Base-by-base conservation (phyloP, 2,797 vertebrate genomes). In the Xerus rutilus region DNA sequence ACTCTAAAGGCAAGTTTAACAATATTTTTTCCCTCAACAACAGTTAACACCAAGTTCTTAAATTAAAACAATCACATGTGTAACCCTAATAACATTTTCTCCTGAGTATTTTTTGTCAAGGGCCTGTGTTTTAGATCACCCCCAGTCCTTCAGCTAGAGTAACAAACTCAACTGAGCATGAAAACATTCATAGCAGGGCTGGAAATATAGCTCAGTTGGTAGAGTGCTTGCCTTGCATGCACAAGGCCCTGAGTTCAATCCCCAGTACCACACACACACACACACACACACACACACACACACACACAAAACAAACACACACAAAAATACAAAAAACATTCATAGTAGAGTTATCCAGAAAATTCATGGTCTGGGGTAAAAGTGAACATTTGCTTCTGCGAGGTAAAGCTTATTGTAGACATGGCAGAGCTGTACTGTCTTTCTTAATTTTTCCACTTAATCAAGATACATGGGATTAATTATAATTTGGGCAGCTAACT, bases 141-240 rank as follows among this genome's bases (percentile, higher is more conserved):
- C 15, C 28, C 20, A 67, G 79, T 57, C 47, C 47, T 95, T 89
- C 17, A 84, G 52, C 43, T 91, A 7, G 39, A 86, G n/a, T 73
- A 93, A 95, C 79, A 88, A 96, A 92, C 65, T 87, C 49, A 93
- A 87, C n/a, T 49, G 77, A 65, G n/a, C 28, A 91, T 70, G 86
- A 86, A 83, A 94, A 79, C 74, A 94, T 23, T 67, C 57, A 72
- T 17, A 45, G 49, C 32, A 86, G 28, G 39, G 39, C 39, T 39
- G 39, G 39, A 39, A 39, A 39, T 39, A 39, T 39, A 39, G 39
- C 39, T 39, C 39, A 39, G 39, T 39, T 39, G 39, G 39, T 39
- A 39, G 39, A 39, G 39, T 39, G 39, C 39, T 39, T 39, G 39
- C 39, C 39, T 39, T 39, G 39, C 39, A 39, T 39, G 39, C 39